Percentiles rank a stretch among this genome's conserved stretches.
Conservation (phyloP, 2,888 invertebrate genomes). For the Bombylius major region DNA sequence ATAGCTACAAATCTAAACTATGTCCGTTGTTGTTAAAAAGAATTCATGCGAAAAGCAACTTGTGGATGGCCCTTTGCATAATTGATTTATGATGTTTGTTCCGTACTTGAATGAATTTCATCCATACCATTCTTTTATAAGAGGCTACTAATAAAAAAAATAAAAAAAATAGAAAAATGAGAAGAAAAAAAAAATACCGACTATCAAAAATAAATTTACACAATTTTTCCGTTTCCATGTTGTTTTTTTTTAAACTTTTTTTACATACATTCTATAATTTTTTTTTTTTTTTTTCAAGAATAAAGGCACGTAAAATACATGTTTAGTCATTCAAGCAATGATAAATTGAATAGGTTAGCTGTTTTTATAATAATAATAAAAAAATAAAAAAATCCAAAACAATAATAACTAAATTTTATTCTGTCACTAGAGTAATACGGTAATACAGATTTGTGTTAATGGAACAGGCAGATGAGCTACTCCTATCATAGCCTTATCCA, state of each 20-base stretch:
- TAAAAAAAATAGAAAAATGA: neutral
- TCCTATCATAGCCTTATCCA: no score
- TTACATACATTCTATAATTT: neutral
- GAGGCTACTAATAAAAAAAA: neutral
- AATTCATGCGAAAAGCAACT: constrained; percentile 5
- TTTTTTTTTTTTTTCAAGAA: no score
- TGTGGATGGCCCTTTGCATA: constrained; percentile 10
- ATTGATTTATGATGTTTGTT: constrained; percentile 12
- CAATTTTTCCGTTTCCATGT: neutral
- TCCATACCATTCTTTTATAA: no score
- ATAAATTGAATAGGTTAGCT: neutral
- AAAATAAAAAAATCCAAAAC: no score
- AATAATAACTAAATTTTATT: no score
- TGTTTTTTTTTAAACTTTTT: neutral
- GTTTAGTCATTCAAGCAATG: neutral
- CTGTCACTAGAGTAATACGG: no score
- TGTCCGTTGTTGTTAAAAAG: neutral
- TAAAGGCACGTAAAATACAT: neutral
- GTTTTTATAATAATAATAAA: neutral
- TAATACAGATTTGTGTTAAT: no score
- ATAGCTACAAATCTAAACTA: no score
- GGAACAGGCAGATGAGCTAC: no score
- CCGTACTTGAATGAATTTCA: constrained; percentile 1
- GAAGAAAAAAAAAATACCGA: neutral
- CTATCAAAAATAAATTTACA: neutral